Evolutionary conservation across 2,888 invertebrate genomes (phyloP), one percentile per base, ranked within the genome.

Genomic region (Scaptomyza polygonia): DNA sequence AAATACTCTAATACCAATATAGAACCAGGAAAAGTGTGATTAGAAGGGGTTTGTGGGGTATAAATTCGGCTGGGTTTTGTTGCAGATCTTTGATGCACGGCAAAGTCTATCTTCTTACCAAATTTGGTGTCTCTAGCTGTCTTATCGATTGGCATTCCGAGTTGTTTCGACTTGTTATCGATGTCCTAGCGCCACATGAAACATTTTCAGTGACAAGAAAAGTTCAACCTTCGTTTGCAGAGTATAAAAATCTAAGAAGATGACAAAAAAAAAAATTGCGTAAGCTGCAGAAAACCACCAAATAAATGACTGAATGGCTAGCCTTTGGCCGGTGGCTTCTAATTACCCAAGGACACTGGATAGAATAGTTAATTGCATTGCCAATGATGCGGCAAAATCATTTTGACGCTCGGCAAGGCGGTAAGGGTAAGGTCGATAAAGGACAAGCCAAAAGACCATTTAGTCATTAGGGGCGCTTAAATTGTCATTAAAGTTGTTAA

Each of bases 381-480:
- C 58, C 86, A 84, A 81, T 82, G 82, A 82, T 86, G 82, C 76
- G 84, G 86, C 82, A 78, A 68, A 86, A 82, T 76, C 68, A 69
- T 81, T 79, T 67, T 85, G 72, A 77, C 75, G 61, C 65, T 61
- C 40, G 8, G 32, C 66, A 43, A 3, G 58, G 16, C 32, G 9
- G n/a, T 9, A 8, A 39, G 63, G 53, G 43, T 39, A 44, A 43
- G 30, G 1, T 3, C 1, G 34, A n/a, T 6, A 21, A 44, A 14
- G 47, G 30, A 14, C 21, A 16, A 21, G 72, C 61, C 34, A 39
- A 65, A 68, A 66, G 59, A 62, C 76, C 84, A 86, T 82, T 76
- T 78, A 81, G 86, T 76, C 84, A 82, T 82, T 82, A 84, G 73
- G 63, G 64, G 39, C 59, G 86, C 81, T 77, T 69, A 70, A 75